phyloP scores from a whole-genome alignment of 2,888 invertebrate species.

The Orthosia cruda region DNA sequence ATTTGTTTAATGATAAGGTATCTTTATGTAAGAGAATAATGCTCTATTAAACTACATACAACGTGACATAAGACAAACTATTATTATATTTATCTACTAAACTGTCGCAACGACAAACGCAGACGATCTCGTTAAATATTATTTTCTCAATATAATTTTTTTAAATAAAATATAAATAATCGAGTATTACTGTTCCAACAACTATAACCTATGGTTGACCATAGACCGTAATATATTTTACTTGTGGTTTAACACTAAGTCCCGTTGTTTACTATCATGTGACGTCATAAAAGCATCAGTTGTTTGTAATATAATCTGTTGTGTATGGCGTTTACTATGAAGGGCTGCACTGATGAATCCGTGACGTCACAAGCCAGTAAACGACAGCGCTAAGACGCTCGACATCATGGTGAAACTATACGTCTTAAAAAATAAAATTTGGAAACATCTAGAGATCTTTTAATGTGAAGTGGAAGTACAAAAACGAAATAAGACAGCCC shows the following conservation, averaged over 20 bases:
- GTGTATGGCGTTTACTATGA: slow-evolving; percentile 18
- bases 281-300: slow-evolving; percentile 52
- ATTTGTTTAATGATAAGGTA: slow-evolving; percentile 84
- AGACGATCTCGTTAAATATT: slow-evolving; percentile 81
- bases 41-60: slow-evolving; percentile 89
- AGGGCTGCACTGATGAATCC: slow-evolving; percentile 24
- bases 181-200: slow-evolving; percentile 91
- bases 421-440: slow-evolving; percentile 79
- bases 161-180: slow-evolving; percentile 91
- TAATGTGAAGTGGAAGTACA: slow-evolving; percentile 81
- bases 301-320: slow-evolving; percentile 10
- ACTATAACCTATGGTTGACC: slow-evolving; percentile 88
- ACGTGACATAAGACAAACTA: slow-evolving; percentile 85
- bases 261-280: slow-evolving; percentile 55
- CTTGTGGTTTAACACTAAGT: slow-evolving; percentile 78
- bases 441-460: slow-evolving; percentile 86
- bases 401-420: slow-evolving; percentile 72
- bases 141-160: slow-evolving; percentile 83
- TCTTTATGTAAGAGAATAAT: slow-evolving; percentile 86
- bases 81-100: slow-evolving; percentile 77
- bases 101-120: slow-evolving; percentile 87
- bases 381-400: slow-evolving; percentile 66
- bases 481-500: slow-evolving; percentile 71
- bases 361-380: slow-evolving; percentile 66
- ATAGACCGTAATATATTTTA: slow-evolving; percentile 85